phyloP scores from a whole-genome alignment of 1,140 invertebrate species.

The Drosophila murphyi region DNA sequence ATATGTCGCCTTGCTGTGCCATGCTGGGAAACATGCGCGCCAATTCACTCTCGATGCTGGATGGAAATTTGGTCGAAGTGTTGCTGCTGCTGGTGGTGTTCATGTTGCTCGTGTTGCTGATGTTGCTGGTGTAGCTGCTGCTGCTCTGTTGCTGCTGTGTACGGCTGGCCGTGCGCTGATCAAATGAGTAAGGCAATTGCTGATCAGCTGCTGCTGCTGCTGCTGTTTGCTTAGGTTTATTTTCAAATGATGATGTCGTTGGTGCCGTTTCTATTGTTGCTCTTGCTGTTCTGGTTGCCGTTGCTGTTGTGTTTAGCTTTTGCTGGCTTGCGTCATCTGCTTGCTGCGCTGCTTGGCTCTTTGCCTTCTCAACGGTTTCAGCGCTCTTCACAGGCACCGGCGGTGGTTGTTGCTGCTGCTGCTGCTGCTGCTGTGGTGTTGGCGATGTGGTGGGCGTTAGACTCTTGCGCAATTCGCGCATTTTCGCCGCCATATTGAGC shows the following conservation, averaged over 20 bases:
- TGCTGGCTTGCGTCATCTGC: slow-evolving; percentile 77
- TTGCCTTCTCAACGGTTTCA: slow-evolving; percentile 75
- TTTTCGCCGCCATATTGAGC: slow-evolving; percentile 72
- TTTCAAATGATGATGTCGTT: slow-evolving; percentile 77
- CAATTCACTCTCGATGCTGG: slow-evolving; percentile 73
- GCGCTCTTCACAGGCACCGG: slow-evolving; percentile 76
- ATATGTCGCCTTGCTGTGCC: slow-evolving; percentile 61
- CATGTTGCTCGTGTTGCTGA: slow-evolving; percentile 19
- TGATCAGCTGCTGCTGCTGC: slow-evolving; percentile 28
- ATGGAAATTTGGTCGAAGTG: slow-evolving; percentile 49
- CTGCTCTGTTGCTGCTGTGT: slow-evolving; percentile 48
- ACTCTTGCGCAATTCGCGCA: slow-evolving; percentile 83
- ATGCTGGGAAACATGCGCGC: slow-evolving; percentile 71
- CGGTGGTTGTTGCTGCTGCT: slow-evolving; percentile 45
- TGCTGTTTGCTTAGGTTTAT: slow-evolving; percentile 66
- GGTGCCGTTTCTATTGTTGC: slow-evolving; percentile 58
- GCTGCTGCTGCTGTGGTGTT: slow-evolving; percentile 33
- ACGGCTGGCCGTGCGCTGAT: slow-evolving; percentile 32
- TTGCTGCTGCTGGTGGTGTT: slow-evolving; percentile 4
- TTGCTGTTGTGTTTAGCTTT: slow-evolving; percentile 53
- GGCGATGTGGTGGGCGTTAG: slow-evolving; percentile 65
- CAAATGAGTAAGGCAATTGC: slow-evolving; percentile 36
- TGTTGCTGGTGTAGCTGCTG: slow-evolving; percentile 25
- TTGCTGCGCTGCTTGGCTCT: slow-evolving; percentile 40
- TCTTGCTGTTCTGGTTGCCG: slow-evolving; percentile 80